Base-by-base conservation (phyloP, 2,797 vertebrate genomes). In the Champsocephalus gunnari region DNA sequence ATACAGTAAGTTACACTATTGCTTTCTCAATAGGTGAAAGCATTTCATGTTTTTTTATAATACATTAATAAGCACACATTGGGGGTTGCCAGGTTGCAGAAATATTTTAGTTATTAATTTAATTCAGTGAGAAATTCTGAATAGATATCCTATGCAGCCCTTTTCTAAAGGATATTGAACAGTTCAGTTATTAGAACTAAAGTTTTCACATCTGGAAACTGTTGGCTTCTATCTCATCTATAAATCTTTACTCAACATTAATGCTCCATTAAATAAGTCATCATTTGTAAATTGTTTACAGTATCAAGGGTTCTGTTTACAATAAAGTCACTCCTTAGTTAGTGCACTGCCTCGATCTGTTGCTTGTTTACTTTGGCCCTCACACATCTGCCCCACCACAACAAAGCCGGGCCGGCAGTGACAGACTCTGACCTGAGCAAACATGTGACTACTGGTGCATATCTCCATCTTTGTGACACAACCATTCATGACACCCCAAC, bases 391-490 rank as follows among this genome's bases (percentile, higher is more conserved):
- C 79, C 63, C 73, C 73, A 57, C 12, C 12, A 3, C 63, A 73
- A 67, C 54, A 64, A 38, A 77, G 64, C 38, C 54, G 61, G 73
- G 69, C 71, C 50, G 68, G 34, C 72, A 64, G 56, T 43, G 71
- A 77, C 63, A 48, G 71, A 75, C 61, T 75, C 51, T 72, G 77
- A 84, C 77, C 75, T 53, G 65, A 59, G 72, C 55, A 82, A 75
- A 76, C 79, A 80, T 74, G 71, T 9, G 66, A 73, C 77, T 16
- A 82, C 62, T 76, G 73, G 76, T 79, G 84, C 84, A 79, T 86
- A 75, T 74, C 87, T 83, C 83, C 59, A 83, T 88, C 84, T 88
- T 71, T 59, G 77, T 75, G 76, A 82, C 71, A 77, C 81, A 84
- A 62, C 75, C 84, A 84, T 86, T 84, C 85, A 90, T 74, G 81